Percentiles rank a stretch among this genome's conserved stretches.
Evolutionary conservation across 2,888 invertebrate species (phyloP).

Genomic region (Acanthosepion pharaonis): DNA sequence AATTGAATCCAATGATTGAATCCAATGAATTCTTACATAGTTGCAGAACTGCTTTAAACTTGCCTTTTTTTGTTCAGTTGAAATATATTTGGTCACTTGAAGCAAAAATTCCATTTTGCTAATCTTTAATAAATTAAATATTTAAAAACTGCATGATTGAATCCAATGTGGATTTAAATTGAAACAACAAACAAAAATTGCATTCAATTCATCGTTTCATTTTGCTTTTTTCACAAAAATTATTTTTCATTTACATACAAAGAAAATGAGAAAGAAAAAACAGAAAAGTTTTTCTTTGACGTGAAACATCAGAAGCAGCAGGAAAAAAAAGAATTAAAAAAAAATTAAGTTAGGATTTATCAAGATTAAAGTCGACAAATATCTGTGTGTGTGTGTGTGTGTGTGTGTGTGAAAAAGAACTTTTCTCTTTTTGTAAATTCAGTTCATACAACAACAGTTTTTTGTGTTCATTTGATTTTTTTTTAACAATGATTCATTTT

Average conservation of each 20-base stretch:
- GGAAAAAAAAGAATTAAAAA: background rate
- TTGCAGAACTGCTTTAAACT: too few relatives aligned
- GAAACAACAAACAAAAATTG: conserved; percentile 24
- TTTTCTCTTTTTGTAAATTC: background rate
- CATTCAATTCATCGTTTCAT: background rate
- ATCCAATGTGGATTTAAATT: background rate
- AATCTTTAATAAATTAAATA: too few relatives aligned
- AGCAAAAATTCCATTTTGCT: too few relatives aligned
- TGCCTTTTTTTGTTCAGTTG: too few relatives aligned
- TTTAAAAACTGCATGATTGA: too few relatives aligned
- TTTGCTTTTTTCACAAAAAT: background rate
- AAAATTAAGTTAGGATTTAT: conserved; percentile 33
- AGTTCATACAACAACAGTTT: background rate
- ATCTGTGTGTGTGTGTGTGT: background rate
- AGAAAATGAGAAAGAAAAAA: conserved; percentile 12
- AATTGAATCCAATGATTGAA: too few relatives aligned
- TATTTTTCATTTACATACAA: conserved; percentile 9
- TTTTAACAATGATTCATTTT: background rate
- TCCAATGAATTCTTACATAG: too few relatives aligned
- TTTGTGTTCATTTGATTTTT: too few relatives aligned
- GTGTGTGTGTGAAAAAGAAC: background rate
- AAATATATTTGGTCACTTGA: too few relatives aligned
- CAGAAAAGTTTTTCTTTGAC: background rate
- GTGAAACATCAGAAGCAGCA: conserved; percentile 33
- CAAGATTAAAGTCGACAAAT: conserved; percentile 1